Base-by-base conservation (phyloP, 1,140 invertebrate genomes). In the Cotesia vestalis region DNA sequence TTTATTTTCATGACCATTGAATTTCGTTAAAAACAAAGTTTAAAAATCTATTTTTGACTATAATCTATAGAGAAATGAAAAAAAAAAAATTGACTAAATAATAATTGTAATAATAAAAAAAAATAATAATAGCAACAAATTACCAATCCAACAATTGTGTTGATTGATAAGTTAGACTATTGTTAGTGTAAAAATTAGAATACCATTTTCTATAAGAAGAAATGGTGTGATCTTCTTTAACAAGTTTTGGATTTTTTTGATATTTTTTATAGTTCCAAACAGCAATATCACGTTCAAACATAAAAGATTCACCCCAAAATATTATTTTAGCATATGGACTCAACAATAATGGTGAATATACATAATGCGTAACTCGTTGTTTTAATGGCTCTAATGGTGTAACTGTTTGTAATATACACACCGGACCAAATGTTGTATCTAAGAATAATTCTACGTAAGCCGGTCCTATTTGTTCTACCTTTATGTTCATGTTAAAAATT, bases 231-330 rank as follows among this genome's bases (percentile, higher is more conserved):
- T 97, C 96, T 76, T 95, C 92, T 73, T 90, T 91, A 1, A 94
- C 91, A 36, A 96, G 86, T 0, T 92, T 75, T 0, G 96, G 95
- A 35, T 90, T 90, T 59, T 88, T 89, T 0, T 92, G 82, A 81
- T 91, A 96, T 52, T 88, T 89, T 80, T 97, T 97, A 85, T 93
- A 91, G 79, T 96, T 96, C 96, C 96, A 98, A 4, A 97, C 91
- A 70, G 89, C 89, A 0, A 97, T 91, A 79, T 98, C 96, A 3
- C 95, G 88, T 81, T 95, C 91, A 79, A 97, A 91, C 94, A 95
- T 94, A 17, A 91, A 84, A 11, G 91, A 91, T 87, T 96, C 95
- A 0, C 87, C 90, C 1, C 89, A 80, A 4, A 96, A 88, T 11
- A 93, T 81, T 8, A 95, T 82, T 67, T 90, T 92, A 0, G 91